Base-by-base conservation (phyloP, 2,797 vertebrate species). In the Esox masquinongy region DNA sequence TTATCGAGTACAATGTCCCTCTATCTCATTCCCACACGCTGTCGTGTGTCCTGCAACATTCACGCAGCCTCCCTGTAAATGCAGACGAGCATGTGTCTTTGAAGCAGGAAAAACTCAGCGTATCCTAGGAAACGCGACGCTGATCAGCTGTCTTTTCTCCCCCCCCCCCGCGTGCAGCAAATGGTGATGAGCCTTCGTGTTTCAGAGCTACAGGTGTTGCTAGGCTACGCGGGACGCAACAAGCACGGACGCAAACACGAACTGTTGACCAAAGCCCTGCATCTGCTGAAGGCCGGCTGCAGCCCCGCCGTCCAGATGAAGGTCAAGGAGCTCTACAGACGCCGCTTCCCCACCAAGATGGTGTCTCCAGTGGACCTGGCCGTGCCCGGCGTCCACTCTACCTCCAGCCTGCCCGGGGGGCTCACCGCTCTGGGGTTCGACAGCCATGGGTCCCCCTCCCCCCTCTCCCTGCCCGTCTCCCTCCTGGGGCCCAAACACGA, bases 151-250 rank as follows among this genome's bases (percentile, higher is more conserved):
- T 81, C 78, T 85, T 69, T 68, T 29, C 68, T 47, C 84, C 0
- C 16, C 83, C 78, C 74, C 64, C 74, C 64, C 76, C 84, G 94
- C 9, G 39, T 43, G 39, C 39, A 99, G 98, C 98, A 99, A 99
- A 99, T 99, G 98, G 97, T 99, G 92, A 99, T 99, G 97, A 99
- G 98, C 96, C 97, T 99, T 93, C 94, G 98, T 93, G 98, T 99
- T 86, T 99, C 98, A 88, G 98, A 99, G 91, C 96, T 99, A 86
- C 98, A 99, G 92, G 98, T 99, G 86, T 96, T 99, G 86, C 93
- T 99, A 94, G 97, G 98, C 81, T 99, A 99, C 91, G 98, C 98
- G 16, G 98, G 98, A 78, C 95, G 98, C 80, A 99, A 99, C 94
- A 99, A 99, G 89, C 98, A 99, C 92, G 98, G 98, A 50, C 96